phyloP scores from a whole-genome alignment of 2,113 vertebrate species.

The Erythrolamprus reginae region DNA sequence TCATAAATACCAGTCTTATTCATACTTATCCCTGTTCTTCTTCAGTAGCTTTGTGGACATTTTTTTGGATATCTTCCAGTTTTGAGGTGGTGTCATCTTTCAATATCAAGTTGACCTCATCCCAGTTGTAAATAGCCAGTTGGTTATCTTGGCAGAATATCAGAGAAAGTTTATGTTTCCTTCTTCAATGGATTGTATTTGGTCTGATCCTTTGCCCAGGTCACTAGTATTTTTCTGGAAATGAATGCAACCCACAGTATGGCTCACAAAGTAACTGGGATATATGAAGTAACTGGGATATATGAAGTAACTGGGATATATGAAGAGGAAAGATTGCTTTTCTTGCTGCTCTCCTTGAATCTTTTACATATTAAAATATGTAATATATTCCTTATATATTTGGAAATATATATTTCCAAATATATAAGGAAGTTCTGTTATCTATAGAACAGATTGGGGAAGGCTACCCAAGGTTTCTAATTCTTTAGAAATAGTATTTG shows the following conservation, averaged over 20 bases:
- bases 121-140: background rate
- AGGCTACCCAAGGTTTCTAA: background rate
- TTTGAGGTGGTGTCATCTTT: background rate
- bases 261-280: background rate
- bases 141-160: background rate
- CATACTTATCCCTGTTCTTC: background rate
- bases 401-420: background rate
- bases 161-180: background rate
- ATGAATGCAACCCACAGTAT: background rate
- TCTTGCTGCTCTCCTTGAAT: background rate
- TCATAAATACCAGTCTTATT: background rate
- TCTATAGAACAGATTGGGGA: conserved; percentile 28
- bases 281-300: too few species aligned
- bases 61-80: background rate
- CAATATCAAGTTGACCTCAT: background rate
- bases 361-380: background rate
- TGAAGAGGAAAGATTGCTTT: background rate
- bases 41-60: background rate
- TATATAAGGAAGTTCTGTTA: conserved; percentile 15
- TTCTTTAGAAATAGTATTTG: conserved; percentile 32
- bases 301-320: background rate
- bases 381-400: background rate
- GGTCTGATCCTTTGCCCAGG: background rate
- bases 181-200: background rate
- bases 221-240: background rate